Evolutionary conservation across 2,888 invertebrate genomes (phyloP).

Genomic region (Phortica okadai): DNA sequence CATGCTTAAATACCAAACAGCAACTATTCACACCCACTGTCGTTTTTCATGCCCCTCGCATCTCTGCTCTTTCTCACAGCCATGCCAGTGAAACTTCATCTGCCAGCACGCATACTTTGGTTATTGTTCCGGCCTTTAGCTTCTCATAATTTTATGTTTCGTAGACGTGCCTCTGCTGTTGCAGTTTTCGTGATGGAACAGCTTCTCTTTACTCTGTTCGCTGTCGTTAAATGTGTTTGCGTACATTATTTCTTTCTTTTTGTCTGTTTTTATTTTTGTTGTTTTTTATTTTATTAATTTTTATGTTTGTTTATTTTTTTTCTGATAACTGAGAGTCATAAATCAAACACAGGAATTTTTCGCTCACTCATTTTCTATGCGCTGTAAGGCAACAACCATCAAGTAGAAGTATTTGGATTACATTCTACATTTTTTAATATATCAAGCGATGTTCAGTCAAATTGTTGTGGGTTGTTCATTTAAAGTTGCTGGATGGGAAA

Average conservation of each 20-base stretch:
- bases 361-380: slow-evolving; percentile 10
- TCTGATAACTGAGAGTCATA: slow-evolving; percentile 53
- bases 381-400: too few species aligned
- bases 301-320: slow-evolving; percentile 15
- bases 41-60: not conserved
- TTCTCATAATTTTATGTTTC: slow-evolving; percentile 66
- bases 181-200: not conserved
- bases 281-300: slow-evolving; percentile 32
- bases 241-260: slow-evolving; percentile 35
- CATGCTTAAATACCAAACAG: slow-evolving; percentile 27
- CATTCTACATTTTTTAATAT: slow-evolving; percentile 3
- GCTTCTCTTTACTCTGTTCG: not conserved
- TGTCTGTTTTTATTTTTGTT: slow-evolving; percentile 34
- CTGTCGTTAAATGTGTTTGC: slow-evolving; percentile 63
- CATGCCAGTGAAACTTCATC: too few species aligned
- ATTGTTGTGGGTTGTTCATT: not conserved
- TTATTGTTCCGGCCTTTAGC: slow-evolving; percentile 39
- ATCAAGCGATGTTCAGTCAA: not conserved
- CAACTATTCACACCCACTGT: slow-evolving; percentile 11
- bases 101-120: slow-evolving; percentile 9
- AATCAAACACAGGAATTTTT: slow-evolving; percentile 63
- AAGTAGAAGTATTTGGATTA: not conserved
- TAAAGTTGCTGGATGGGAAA: slow-evolving; percentile 19
- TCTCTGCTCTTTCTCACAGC: not conserved
- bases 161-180: slow-evolving; percentile 57